Percentiles rank a stretch among this genome's conserved stretches.
Evolutionary conservation across 2,888 invertebrate species (phyloP).

Genomic region (Noctuana brunneofusca): DNA sequence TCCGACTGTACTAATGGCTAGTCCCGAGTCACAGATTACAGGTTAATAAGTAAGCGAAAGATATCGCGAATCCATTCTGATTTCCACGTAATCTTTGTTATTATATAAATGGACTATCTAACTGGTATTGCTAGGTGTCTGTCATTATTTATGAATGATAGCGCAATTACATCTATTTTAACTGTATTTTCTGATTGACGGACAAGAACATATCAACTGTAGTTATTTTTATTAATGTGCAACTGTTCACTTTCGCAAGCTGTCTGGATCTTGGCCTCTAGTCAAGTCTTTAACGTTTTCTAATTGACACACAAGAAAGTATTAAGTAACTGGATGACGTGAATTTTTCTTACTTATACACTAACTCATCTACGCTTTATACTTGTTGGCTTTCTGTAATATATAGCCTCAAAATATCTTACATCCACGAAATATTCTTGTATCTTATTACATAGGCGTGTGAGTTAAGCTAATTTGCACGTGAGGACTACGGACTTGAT

Average conservation of each 20-base stretch:
- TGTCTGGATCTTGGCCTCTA: neutral
- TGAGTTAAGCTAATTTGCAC: too few species aligned
- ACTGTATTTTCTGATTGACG: slow-evolving; percentile 27
- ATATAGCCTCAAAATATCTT: too few species aligned
- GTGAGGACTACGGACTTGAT: too few species aligned
- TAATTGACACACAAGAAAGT: neutral
- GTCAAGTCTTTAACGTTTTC: neutral
- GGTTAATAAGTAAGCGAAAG: slow-evolving; percentile 33
- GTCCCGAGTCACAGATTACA: slow-evolving; percentile 19
- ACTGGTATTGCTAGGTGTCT: slow-evolving; percentile 30
- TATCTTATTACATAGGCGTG: too few species aligned
- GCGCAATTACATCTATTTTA: slow-evolving; percentile 28
- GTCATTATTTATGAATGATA: slow-evolving; percentile 34
- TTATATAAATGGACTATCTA: slow-evolving; percentile 30
- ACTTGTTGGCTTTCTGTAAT: too few species aligned
- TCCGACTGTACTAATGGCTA: slow-evolving; percentile 19
- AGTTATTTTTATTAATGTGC: slow-evolving; percentile 6
- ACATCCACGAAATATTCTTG: too few species aligned
- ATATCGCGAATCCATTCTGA: slow-evolving; percentile 30
- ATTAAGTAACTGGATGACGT: too few species aligned
- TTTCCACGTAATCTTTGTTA: slow-evolving; percentile 34
- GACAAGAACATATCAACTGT: slow-evolving; percentile 7
- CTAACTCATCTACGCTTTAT: too few species aligned
- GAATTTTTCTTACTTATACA: too few species aligned
- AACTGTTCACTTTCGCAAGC: neutral